Conservation (phyloP, 92 coral and sea anemone species). For the Parazoanthus darwini region DNA sequence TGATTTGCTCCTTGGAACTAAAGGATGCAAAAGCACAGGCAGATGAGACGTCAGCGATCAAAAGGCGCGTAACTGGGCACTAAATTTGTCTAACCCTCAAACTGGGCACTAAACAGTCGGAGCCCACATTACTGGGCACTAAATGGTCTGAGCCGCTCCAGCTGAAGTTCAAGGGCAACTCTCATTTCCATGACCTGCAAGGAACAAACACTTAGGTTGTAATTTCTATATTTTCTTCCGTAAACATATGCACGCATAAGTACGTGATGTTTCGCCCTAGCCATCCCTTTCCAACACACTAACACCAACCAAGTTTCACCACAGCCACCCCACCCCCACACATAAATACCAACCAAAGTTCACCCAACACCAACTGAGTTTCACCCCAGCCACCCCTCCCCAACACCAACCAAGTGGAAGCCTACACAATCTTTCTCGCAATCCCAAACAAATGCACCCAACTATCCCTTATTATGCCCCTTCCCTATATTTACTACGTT, state of each 20-base stretch:
- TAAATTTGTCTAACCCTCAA: constrained; percentile 52
- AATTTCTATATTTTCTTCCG: not conserved
- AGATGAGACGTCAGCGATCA: not conserved
- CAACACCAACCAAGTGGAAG: not conserved
- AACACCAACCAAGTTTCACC: not conserved
- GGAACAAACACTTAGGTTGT: not conserved
- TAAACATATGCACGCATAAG: not conserved
- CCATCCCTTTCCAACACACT: not conserved
- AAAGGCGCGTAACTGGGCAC: not conserved
- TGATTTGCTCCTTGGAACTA: not conserved
- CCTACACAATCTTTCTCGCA: not conserved
- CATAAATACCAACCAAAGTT: not conserved
- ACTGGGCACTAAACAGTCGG: no score
- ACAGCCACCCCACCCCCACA: not conserved
- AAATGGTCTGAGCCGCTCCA: constrained; percentile 75
- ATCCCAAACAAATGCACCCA: not conserved
- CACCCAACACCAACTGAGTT: not conserved
- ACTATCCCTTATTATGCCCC: not conserved
- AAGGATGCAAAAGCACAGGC: not conserved
- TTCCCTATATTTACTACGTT: no score
- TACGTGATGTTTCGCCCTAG: not conserved
- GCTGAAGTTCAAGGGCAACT: constrained; percentile 69
- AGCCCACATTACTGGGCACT: constrained; percentile 16
- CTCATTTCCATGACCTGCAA: constrained; percentile 85
- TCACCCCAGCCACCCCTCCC: not conserved